These are phyloP conservation scores for Sebastolobus alascanus DNA, from an alignment of 2,797 vertebrate genomes.

Conservation along the genomic window DNA sequence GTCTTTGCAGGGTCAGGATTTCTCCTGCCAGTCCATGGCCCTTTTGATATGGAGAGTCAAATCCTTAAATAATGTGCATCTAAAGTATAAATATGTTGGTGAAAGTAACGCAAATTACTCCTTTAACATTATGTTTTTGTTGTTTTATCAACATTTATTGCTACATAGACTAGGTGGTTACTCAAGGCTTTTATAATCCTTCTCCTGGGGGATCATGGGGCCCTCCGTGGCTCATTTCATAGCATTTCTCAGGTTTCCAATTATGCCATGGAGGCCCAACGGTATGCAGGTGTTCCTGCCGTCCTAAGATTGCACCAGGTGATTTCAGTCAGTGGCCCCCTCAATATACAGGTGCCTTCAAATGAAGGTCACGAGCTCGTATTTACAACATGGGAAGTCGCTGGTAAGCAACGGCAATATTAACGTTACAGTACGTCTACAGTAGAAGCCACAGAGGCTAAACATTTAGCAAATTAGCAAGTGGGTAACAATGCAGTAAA, in stretches of 20 bases:
- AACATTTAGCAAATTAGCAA: no score
- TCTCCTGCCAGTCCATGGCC: constrained; percentile 37
- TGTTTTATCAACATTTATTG: no score
- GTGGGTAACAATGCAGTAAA: no score
- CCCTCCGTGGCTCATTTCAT: constrained; percentile 23
- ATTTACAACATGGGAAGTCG: no score
- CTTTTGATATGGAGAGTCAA: constrained; percentile 16
- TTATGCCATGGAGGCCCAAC: constrained; percentile 2
- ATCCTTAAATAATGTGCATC: neutral
- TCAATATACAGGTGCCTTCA: no score
- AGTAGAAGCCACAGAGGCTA: no score
- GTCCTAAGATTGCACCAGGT: constrained; percentile 11
- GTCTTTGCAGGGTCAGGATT: constrained; percentile 59
- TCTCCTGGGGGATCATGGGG: constrained; percentile 3
- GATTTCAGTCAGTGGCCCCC: constrained; percentile 21
- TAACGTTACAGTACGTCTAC: no score
- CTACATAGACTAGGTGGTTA: neutral
- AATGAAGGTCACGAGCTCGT: no score
- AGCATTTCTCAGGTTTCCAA: constrained; percentile 24
- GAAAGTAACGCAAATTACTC: no score
- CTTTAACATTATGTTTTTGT: no score
- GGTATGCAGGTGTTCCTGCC: constrained; percentile 23
- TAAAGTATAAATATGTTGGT: neutral
- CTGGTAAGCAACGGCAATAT: no score
- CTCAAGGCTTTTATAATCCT: neutral